Base-by-base conservation (phyloP, 2,797 vertebrate species). In the Crenuchus spilurus region DNA sequence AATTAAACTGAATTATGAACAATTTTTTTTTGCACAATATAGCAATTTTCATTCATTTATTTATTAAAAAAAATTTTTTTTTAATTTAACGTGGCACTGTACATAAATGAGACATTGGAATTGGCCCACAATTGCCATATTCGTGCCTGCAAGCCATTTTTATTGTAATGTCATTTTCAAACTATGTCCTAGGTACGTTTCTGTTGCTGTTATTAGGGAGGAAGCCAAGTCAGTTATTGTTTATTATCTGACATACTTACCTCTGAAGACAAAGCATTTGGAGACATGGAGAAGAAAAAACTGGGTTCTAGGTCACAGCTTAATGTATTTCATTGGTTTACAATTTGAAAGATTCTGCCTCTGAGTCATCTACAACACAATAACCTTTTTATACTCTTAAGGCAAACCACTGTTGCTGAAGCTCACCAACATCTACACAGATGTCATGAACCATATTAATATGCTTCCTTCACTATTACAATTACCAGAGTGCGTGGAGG, bases 391-490 rank as follows among this genome's bases (percentile, higher is more conserved):
- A 39, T 28, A 42, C 26, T 54, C 46, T 10, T 20, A 16, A 37
- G 51, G 24, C 24, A 48, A 70, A 52, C n/a, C 26, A 41, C 1
- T 37, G 35, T 22, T 70, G 39, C 20, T 28, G 57, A 75, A 52
- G 18, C 39, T 28, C 61, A 18, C 26, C 10, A 42, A 65, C 16
- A 57, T 33, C 48, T 69, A 33, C 39, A 57, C 31, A 58, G 64
- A 76, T 31, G 30, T 48, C 60, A 70, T 9, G 20, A 46, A 63
- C 35, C 24, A 51, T 44, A 35, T 4, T 2, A 54, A 8, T 39
- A 62, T 13, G 14, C 41, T 74, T 69, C 39, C 58, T 55, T 54
- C 24, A 28, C n/a, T 46, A 26, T 62, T 35, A 28, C 44, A 46
- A 37, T 39, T 5, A 54, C 2, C 14, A 33, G 46, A 22, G 14